Evolutionary conservation across 2,888 invertebrate species (phyloP).

Genomic region (Plebejus anna): DNA sequence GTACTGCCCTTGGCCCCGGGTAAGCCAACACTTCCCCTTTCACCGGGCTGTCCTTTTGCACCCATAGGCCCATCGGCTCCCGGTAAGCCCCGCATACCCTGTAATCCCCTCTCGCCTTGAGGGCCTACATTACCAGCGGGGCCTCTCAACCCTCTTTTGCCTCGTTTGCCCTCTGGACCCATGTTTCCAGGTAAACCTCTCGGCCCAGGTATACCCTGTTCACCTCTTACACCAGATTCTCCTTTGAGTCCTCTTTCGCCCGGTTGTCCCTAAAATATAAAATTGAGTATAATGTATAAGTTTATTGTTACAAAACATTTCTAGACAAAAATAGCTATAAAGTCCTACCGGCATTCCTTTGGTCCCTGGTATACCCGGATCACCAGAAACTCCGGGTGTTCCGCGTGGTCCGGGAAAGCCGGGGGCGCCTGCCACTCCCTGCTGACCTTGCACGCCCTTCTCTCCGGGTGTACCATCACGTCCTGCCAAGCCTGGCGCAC

Average conservation of each 20-base stretch:
- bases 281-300: slow-evolving; percentile 14
- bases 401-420: slow-evolving; percentile 92
- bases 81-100: slow-evolving; percentile 84
- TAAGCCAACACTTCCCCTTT: slow-evolving; percentile 80
- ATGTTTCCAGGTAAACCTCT: slow-evolving; percentile 86
- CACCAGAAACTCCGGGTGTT: slow-evolving; percentile 86
- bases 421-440: slow-evolving; percentile 86
- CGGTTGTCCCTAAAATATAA: slow-evolving; percentile 80
- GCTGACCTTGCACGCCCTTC: slow-evolving; percentile 87
- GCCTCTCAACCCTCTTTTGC: slow-evolving; percentile 88
- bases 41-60: slow-evolving; percentile 86
- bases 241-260: slow-evolving; percentile 91
- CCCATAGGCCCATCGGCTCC: slow-evolving; percentile 89
- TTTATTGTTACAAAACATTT: not conserved
- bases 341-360: slow-evolving; percentile 86
- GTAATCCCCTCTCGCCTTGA: slow-evolving; percentile 85
- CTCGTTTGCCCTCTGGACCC: slow-evolving; percentile 90
- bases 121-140: slow-evolving; percentile 86
- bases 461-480: slow-evolving; percentile 90
- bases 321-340: slow-evolving; percentile 29
- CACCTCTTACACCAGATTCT: slow-evolving; percentile 87
- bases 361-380: slow-evolving; percentile 85
- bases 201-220: slow-evolving; percentile 85
- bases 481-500: slow-evolving; percentile 86
- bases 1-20: slow-evolving; percentile 80